Conservation (phyloP, 1,140 invertebrate species). For the Reticulitermes speratus region DNA sequence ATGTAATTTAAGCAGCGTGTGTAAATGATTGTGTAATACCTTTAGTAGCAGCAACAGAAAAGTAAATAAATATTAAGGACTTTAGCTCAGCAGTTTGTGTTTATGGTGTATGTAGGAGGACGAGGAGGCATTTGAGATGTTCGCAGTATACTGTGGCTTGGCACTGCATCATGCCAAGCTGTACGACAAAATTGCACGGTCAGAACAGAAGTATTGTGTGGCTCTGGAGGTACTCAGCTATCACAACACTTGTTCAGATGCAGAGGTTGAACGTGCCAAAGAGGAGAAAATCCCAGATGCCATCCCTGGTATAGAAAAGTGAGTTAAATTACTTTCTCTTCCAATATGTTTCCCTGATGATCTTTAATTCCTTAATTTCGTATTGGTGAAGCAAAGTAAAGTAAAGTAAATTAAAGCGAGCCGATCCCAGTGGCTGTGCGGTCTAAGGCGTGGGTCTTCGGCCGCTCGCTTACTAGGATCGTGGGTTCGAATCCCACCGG, state of each 20-base stretch:
- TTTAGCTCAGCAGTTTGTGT: background rate
- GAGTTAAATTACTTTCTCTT: slow-evolving; percentile 33
- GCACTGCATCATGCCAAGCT: slow-evolving; percentile 82
- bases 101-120: slow-evolving; percentile 54
- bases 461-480: too few species aligned
- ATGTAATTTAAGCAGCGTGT: too few species aligned
- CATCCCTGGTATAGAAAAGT: slow-evolving; percentile 52
- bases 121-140: slow-evolving; percentile 79
- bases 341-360: background rate
- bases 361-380: background rate
- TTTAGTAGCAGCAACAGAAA: too few species aligned
- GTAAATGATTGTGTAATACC: too few species aligned
- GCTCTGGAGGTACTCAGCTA: slow-evolving; percentile 81
- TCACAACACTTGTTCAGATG: slow-evolving; percentile 74
- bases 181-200: slow-evolving; percentile 79
- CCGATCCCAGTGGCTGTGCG: too few species aligned
- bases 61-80: too few species aligned
- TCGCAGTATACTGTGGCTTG: slow-evolving; percentile 81
- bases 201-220: slow-evolving; percentile 81
- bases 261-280: slow-evolving; percentile 60
- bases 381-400: background rate
- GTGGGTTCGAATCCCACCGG: too few species aligned
- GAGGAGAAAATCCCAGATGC: slow-evolving; percentile 44
- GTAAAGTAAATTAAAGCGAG: too few species aligned
- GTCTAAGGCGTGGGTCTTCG: too few species aligned